These are phyloP conservation scores for Bambusicola thoracicus DNA, from an alignment of 2,113 vertebrate genomes.

Conservation along the genomic window DNA sequence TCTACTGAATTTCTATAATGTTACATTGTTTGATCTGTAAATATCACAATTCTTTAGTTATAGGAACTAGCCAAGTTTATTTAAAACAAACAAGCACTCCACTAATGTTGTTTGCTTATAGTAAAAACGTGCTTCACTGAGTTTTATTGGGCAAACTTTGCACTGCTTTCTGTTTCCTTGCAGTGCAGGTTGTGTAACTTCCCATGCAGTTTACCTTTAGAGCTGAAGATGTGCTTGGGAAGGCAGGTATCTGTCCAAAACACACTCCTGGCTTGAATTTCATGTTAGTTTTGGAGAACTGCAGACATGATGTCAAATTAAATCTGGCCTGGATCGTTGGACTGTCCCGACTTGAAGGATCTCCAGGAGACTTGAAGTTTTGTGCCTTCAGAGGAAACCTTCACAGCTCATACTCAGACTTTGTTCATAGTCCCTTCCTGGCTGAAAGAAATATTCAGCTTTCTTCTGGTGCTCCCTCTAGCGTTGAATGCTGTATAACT, in stretches of 20 bases:
- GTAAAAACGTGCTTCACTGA: background rate
- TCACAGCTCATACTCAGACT: background rate
- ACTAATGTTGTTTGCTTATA: background rate
- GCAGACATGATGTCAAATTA: background rate
- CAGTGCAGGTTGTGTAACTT: background rate
- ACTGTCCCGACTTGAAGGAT: background rate
- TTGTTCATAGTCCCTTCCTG: background rate
- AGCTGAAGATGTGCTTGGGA: background rate
- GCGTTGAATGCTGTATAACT: conserved; percentile 2
- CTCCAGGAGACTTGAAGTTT: background rate
- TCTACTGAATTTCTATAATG: fast-evolving
- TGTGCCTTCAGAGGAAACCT: fast-evolving
- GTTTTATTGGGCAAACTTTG: background rate
- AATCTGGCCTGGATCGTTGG: background rate
- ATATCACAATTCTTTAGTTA: background rate
- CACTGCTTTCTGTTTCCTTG: background rate
- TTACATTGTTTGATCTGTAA: background rate
- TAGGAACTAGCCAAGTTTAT: background rate
- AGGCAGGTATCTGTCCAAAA: background rate
- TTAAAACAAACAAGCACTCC: background rate
- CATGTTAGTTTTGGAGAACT: background rate
- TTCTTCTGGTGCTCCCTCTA: conserved; percentile 52
- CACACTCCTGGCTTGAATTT: fast-evolving
- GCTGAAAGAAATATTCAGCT: background rate
- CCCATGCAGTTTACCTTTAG: background rate